These are phyloP conservation scores for Cossypha polioptera DNA, from an alignment of 2,797 vertebrate species.

Conservation along the genomic window DNA sequence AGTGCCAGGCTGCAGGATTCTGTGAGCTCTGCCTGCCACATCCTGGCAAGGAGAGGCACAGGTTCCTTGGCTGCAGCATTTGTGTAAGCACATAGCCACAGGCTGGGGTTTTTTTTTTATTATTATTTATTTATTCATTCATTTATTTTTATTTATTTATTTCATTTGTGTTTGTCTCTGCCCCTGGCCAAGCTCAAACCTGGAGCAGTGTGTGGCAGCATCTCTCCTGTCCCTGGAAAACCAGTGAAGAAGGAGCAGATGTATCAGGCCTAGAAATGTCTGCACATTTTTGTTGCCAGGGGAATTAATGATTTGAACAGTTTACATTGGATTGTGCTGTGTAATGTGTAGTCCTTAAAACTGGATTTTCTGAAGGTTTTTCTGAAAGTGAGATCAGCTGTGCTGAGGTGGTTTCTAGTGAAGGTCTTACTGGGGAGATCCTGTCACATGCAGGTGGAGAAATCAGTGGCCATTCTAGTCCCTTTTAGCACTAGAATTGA, in stretches of 20 bases:
- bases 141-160: too few relatives aligned
- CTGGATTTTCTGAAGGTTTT: neutral
- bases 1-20: neutral
- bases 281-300: neutral
- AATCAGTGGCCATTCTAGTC: neutral
- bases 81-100: accelerated
- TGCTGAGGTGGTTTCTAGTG: neutral
- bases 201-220: neutral
- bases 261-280: neutral
- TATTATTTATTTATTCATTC: too few relatives aligned
- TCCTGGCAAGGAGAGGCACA: neutral
- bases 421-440: neutral
- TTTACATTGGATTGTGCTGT: neutral
- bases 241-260: neutral
- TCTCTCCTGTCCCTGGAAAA: neutral
- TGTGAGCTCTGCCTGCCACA: neutral
- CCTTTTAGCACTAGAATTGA: neutral
- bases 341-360: neutral
- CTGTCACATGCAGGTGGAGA: neutral
- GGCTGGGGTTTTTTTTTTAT: neutral
- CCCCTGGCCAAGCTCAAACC: neutral
- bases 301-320: neutral
- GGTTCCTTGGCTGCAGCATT: neutral
- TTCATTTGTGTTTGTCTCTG: accelerated
- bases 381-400: neutral